Evolutionary conservation across 2,888 invertebrate species (phyloP), one percentile per base, ranked within the genome.

Genomic region (Portevinia maculata): DNA sequence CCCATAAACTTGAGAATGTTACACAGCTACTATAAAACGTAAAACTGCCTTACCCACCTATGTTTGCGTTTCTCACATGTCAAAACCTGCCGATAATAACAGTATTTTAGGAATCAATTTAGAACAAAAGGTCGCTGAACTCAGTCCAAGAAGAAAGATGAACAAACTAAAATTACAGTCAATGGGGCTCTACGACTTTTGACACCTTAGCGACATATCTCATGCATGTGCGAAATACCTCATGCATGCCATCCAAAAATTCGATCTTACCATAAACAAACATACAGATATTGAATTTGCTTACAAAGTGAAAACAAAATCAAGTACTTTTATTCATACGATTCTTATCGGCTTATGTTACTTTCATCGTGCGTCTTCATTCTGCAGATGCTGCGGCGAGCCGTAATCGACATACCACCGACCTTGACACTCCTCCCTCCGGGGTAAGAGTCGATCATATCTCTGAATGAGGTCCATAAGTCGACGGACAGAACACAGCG

Each of bases 291-390:
- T 6, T 11, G 13, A 21, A 21, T 15, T 7, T 15, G n/a, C 19
- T n/a, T 13, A 46, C 46, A 60, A 69, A 76, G 76, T 70, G 69
- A 70, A 76, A 76, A 53, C 48, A 69, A 69, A 75, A 28, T 34
- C 28, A 13, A 24, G 19, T 30, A 41, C 32, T 44, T 19, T 21
- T 17, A 41, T 53, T 3, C n/a, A n/a, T 32, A 21, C 37, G 53
- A 79, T 79, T 59, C 53, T 30, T 71, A 59, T 62, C 73, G 15
- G 44, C 41, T 55, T 52, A 64, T 55, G 17, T 55, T 67, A 73
- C 79, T 79, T 79, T 79, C 79, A 67, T 79, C 48, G 21, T 52
- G 59, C n/a, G 75, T 62, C 53, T 79, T 19, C 46, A 24, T 48
- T 46, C 30, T 9, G 46, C 11, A 28, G 34, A 65, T 48, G 37